Percentiles rank a stretch among this genome's conserved stretches.
phyloP scores from a whole-genome alignment of 2,888 invertebrate species.

The Nomada goodeniana region DNA sequence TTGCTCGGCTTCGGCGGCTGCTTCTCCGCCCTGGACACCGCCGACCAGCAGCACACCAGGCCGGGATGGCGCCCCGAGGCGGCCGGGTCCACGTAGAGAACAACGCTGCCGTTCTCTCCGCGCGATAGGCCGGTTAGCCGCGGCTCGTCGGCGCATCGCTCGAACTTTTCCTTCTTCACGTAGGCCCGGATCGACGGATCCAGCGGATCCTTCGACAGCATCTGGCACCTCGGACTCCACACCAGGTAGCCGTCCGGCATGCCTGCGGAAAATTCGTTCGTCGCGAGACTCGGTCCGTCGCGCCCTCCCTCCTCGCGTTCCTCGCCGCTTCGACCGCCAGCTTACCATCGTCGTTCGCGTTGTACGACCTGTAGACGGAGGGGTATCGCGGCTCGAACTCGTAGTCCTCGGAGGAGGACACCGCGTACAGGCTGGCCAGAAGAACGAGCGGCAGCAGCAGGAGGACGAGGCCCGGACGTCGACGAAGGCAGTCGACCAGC shows the following conservation, averaged over 20 bases:
- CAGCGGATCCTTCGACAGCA: conserved; percentile 85
- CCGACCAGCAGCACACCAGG: conserved; percentile 88
- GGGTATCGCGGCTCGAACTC: conserved; percentile 71
- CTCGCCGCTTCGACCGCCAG: neutral
- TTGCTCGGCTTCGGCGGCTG: conserved; percentile 71
- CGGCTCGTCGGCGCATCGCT: conserved; percentile 84
- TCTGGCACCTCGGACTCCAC: conserved; percentile 87
- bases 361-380: conserved; percentile 50
- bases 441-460: conserved; percentile 75
- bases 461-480: conserved; percentile 75
- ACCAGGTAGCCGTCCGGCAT: conserved; percentile 84
- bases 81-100: conserved; percentile 71
- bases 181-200: conserved; percentile 87
- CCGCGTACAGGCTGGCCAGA: conserved; percentile 75
- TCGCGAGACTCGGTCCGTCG: too few species aligned
- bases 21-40: conserved; percentile 85
- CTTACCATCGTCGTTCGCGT: conserved; percentile 61
- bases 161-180: conserved; percentile 85
- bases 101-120: conserved; percentile 70
- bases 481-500: conserved; percentile 74
- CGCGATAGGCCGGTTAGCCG: conserved; percentile 72
- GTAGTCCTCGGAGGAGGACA: conserved; percentile 71
- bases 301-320: neutral
- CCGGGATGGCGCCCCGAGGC: conserved; percentile 82
- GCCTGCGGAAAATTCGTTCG: conserved; percentile 61